Evolutionary conservation across 2,888 invertebrate genomes (phyloP), one percentile per base, ranked within the genome.

Genomic region (Schrankia costaestrigalis): DNA sequence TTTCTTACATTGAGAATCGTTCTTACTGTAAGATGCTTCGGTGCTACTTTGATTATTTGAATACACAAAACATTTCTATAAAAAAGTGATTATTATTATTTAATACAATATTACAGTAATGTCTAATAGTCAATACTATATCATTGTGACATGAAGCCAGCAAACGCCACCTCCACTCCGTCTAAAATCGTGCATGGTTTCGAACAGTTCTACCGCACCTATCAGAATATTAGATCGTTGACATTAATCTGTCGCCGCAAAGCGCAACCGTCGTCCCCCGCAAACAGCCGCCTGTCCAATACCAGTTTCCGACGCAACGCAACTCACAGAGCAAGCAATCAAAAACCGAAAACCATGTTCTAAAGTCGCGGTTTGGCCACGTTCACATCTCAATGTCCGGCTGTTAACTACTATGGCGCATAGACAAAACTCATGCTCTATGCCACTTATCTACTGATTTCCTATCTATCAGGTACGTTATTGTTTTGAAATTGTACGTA

Each of bases 161-260:
- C 24, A 30, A 22, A 35, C 31, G 47, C 46, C 60, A 31, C 40
- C 41, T 60, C 58, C 45, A 48, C 12, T 13, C 11, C 23, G 32
- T 24, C 11, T 19, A 33, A 36, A 24, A 34, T 35, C 31, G 35
- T 31, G 31, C 26, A 24, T 31, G 42, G 28, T 29, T 28, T 42
- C 32, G 39, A 44, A 31, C 26, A 42, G 24, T 28, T 24, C 53
- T 42, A 71, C 77, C 77, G 65, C 78, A 74, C 70, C 74, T 77
- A 80, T 76, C 84, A 78, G 74, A 76, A 78, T 83, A 81, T 79
- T 77, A 80, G 74, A 84, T 85, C 64, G 81, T 46, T 58, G 67
- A 63, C 76, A 85, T 85, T 78, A 84, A 81, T 85, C 77, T 71
- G 69, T 56, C 51, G 63, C 56, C 57, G 60, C 71, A 56, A 42